Evolutionary conservation across 1,140 invertebrate genomes (phyloP), one percentile per base, ranked within the genome.

Genomic region (Stenopsyche tienmushanensis): DNA sequence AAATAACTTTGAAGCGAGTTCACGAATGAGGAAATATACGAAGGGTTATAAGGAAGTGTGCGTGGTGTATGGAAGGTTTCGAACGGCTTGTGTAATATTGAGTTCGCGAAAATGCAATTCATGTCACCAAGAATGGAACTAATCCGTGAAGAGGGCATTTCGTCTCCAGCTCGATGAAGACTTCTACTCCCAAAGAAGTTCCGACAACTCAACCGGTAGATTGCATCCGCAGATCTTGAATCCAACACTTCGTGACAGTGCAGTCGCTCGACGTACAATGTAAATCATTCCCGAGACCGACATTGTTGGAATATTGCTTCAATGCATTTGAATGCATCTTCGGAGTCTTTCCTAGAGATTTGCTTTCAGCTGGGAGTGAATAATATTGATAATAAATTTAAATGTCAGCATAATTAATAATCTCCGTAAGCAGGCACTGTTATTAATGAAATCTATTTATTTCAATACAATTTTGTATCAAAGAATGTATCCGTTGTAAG

Each of bases 321-420:
- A 34, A 34, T 57, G 17, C 34, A 29, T 23, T 52, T 52, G 49
- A 24, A 52, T 52, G 49, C 49, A 52, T 52, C 18, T n/a, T 41
- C 9, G 26, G 8, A 49, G 45, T 49, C n/a, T n/a, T n/a, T n/a
- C n/a, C n/a, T n/a, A n/a, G n/a, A n/a, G n/a, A n/a, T n/a, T n/a
- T n/a, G n/a, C n/a, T n/a, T n/a, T n/a, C n/a, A n/a, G n/a, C n/a
- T n/a, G n/a, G n/a, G n/a, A n/a, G n/a, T n/a, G n/a, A n/a, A n/a
- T n/a, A n/a, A n/a, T n/a, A n/a, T n/a, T n/a, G n/a, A n/a, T n/a
- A n/a, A n/a, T n/a, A n/a, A n/a, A n/a, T n/a, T n/a, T n/a, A n/a
- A n/a, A n/a, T n/a, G n/a, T n/a, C n/a, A n/a, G n/a, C n/a, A n/a
- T n/a, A n/a, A n/a, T n/a, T n/a, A n/a, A n/a, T n/a, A n/a, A n/a